Evolutionary conservation across 2,888 invertebrate species (phyloP), one percentile per base, ranked within the genome.

Genomic region (Machimus atricapillus): DNA sequence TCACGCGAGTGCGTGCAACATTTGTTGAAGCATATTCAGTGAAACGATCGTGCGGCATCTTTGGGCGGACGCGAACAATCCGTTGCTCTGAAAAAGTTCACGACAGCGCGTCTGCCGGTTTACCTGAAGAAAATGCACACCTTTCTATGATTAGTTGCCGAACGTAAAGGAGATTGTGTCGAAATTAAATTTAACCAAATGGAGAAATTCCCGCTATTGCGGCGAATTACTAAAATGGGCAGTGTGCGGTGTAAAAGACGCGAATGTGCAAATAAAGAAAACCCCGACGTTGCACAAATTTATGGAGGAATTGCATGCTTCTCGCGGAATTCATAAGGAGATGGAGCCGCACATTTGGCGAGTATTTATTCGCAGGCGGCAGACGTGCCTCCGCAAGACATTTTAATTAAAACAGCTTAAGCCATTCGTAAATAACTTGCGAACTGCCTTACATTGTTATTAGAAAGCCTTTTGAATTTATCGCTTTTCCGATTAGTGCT

Each of bases 1-100:
- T 92, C 91, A 91, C 91, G 91, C 91, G 92, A 92, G 91, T 92
- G 92, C 92, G 92, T 92, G 74, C 85, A 74, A 34, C 37, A 85
- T 43, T 85, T 23, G 19, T 23, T 23, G 19, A 2, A 2, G 58
- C 66, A 66, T 8, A 66, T 66, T 23, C 66, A 66, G 27, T 23
- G 14, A 1, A 12, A 16, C 1, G 4, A 23, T 52, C n/a, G 4
- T 7, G 52, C 52, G 66, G 66, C 66, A 66, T 66, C 66, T 66
- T 66, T 12, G 27, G 9, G 12, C 12, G 23, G 27, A n/a, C 23
- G 12, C 12, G 12, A 66, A 19, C 27, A 66, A 19, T 23, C 66
- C 12, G 23, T 27, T 66, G 66, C 66, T 66, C 66, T 66, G 14
- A 12, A 66, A n/a, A 66, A 27, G 27, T 66, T 66, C 66, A 66